These are phyloP conservation scores for Dolichallabes microphthalmus DNA, from an alignment of 2,113 vertebrate species.

Conservation along the genomic window DNA sequence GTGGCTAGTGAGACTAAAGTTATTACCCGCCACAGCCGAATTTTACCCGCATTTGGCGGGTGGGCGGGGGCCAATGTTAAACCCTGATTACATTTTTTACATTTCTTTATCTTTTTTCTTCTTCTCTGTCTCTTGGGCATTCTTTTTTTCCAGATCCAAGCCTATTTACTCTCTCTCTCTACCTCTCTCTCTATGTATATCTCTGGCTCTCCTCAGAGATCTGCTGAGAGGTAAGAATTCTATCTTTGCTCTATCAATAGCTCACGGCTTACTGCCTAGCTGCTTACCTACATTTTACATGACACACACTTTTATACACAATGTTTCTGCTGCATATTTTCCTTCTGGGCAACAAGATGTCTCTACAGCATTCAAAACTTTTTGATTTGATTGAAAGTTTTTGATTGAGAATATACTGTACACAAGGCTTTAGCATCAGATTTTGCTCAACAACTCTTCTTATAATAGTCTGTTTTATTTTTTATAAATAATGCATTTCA, in stretches of 20 bases:
- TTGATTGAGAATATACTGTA: neutral
- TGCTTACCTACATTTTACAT: conserved; percentile 12
- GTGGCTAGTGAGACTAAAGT: no score
- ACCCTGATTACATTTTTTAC: neutral
- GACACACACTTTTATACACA: neutral
- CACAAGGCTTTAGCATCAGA: neutral
- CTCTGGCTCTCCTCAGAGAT: neutral
- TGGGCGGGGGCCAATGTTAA: no score
- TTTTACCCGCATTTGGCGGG: no score
- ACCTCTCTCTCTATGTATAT: neutral
- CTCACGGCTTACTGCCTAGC: conserved; percentile 3
- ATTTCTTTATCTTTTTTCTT: neutral
- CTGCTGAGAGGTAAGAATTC: conserved; percentile 11
- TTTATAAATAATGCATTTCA: neutral
- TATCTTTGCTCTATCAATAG: conserved; percentile 7
- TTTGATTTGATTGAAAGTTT: neutral
- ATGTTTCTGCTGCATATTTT: neutral
- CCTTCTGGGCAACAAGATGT: conserved; percentile 12
- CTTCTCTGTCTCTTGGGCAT: neutral
- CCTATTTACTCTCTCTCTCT: neutral
- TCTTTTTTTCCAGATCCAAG: neutral
- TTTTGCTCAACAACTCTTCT: neutral
- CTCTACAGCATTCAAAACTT: conserved; percentile 5
- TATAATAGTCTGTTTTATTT: neutral
- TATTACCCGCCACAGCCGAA: no score